Percentiles rank a stretch among this genome's conserved stretches.
These are phyloP conservation scores for Erythrolamprus reginae DNA, from an alignment of 2,113 vertebrate species.

Conservation along the genomic window DNA sequence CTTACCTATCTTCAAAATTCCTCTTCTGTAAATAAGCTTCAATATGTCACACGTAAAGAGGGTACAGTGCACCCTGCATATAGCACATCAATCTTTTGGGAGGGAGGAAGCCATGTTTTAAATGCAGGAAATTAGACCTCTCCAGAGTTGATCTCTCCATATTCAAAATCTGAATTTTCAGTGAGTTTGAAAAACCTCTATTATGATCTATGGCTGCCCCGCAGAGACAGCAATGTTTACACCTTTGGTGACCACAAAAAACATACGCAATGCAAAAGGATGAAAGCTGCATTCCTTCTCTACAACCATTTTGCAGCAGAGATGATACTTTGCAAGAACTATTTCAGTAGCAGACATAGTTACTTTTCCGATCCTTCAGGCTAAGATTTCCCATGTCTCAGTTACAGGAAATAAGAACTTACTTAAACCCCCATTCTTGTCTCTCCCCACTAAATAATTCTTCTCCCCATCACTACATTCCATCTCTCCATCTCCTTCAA, in stretches of 20 bases:
- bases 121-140: neutral
- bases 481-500: neutral
- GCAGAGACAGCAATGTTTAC: neutral
- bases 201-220: neutral
- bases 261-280: neutral
- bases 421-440: neutral
- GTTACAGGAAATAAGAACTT: conserved; percentile 1
- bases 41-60: neutral
- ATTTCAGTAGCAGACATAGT: neutral
- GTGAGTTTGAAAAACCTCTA: neutral
- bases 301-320: neutral
- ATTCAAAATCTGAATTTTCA: neutral
- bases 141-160: neutral
- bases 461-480: neutral
- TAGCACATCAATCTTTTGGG: neutral
- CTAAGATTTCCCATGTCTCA: neutral
- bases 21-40: neutral
- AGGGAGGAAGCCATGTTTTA: neutral
- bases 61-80: neutral
- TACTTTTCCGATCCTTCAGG: neutral
- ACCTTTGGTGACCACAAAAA: neutral
- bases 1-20: neutral
- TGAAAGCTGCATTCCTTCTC: neutral
- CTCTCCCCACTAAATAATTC: neutral
- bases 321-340: neutral